phyloP scores from a whole-genome alignment of 30 jellyfish, hydroid and myxozoan species.

The Phacellophora camtschatica region DNA sequence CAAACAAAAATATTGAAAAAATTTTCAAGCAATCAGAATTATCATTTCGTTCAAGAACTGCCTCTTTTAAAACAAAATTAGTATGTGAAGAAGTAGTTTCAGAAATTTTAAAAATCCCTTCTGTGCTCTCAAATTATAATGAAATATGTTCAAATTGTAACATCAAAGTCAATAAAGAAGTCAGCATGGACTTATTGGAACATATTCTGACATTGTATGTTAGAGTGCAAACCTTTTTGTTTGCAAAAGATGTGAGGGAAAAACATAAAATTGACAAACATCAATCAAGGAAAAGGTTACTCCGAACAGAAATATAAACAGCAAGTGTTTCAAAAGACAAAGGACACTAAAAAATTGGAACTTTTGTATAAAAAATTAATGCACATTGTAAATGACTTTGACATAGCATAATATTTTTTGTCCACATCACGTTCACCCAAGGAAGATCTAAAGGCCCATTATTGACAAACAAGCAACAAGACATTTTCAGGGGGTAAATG shows the following conservation, averaged over 20 bases:
- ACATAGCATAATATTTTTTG: too few relatives aligned
- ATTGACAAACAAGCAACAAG: too few relatives aligned
- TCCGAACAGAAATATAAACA: too few relatives aligned
- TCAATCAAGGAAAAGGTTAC: background rate
- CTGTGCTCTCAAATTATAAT: background rate
- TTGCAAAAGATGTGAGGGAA: slow-evolving; percentile 15
- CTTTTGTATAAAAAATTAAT: too few relatives aligned
- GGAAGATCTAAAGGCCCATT: too few relatives aligned
- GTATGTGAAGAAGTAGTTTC: background rate
- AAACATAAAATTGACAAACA: background rate
- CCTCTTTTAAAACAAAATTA: background rate
- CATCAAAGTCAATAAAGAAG: background rate
- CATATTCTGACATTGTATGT: background rate
- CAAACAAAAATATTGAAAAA: background rate
- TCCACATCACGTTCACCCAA: too few relatives aligned
- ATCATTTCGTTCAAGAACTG: background rate
- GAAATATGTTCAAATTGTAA: background rate
- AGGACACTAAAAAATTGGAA: too few relatives aligned
- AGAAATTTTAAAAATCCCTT: background rate
- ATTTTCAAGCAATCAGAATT: background rate
- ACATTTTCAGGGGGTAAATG: too few relatives aligned
- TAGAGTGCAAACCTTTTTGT: slow-evolving; percentile 15
- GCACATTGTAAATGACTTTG: too few relatives aligned
- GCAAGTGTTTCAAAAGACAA: too few relatives aligned
- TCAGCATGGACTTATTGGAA: slow-evolving; percentile 28